These are phyloP conservation scores for Myripristis jacobus DNA, from an alignment of 2,797 vertebrate genomes.

Conservation along the genomic window DNA sequence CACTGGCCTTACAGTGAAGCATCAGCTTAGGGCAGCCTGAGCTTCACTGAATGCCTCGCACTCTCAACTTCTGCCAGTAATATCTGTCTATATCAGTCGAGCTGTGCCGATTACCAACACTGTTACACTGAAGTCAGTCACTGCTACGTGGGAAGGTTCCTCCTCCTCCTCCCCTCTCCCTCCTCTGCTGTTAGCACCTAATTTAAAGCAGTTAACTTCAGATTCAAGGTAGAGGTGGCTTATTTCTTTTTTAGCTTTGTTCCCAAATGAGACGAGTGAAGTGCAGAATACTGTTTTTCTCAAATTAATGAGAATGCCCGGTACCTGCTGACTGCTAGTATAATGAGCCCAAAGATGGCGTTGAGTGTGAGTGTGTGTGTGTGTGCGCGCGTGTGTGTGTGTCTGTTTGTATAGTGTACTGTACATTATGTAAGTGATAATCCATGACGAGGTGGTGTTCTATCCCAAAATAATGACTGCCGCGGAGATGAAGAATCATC, in stretches of 20 bases:
- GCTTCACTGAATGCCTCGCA: not conserved
- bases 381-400: slow-evolving; percentile 20
- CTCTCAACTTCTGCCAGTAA: not conserved
- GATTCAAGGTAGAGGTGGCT: slow-evolving; percentile 36
- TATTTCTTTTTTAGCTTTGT: slow-evolving; percentile 39
- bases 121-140: slow-evolving; percentile 23
- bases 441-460: too few relatives aligned
- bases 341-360: slow-evolving; percentile 60
- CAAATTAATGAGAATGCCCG: slow-evolving; percentile 66
- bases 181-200: slow-evolving; percentile 25
- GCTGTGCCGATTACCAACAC: slow-evolving; percentile 17
- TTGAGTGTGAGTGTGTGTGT: slow-evolving; percentile 33
- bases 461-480: too few relatives aligned
- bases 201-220: slow-evolving; percentile 61
- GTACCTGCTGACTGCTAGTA: slow-evolving; percentile 54
- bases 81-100: not conserved
- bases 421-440: not conserved
- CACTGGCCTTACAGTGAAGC: slow-evolving; percentile 31
- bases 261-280: slow-evolving; percentile 51
- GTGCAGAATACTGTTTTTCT: slow-evolving; percentile 54
- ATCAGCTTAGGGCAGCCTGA: slow-evolving; percentile 4
- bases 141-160: slow-evolving; percentile 20
- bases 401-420: slow-evolving; percentile 22
- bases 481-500: too few relatives aligned
- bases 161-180: not conserved